These are phyloP conservation scores for Caenorhabditis brenneri DNA, from an alignment of 1,140 invertebrate species.

Conservation along the genomic window DNA sequence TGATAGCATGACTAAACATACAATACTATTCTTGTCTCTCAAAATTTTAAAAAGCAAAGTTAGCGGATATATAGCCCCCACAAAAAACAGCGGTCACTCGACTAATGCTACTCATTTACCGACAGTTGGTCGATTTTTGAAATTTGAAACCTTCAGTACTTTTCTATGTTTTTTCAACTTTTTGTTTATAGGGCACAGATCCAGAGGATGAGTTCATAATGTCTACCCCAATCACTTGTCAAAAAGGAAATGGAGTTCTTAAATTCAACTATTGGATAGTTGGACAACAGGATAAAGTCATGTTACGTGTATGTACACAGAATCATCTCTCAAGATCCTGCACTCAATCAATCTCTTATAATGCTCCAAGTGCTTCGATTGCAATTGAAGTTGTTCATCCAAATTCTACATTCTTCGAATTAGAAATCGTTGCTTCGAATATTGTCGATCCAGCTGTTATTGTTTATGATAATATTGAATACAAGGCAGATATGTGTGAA, in stretches of 20 bases:
- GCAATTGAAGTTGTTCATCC: slow-evolving; percentile 51
- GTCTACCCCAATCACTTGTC: slow-evolving; percentile 47
- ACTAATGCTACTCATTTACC: neutral
- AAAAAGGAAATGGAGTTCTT: slow-evolving; percentile 50
- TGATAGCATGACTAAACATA: too few relatives aligned
- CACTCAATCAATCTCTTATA: slow-evolving; percentile 40
- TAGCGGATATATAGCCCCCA: neutral
- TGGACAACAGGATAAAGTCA: slow-evolving; percentile 10
- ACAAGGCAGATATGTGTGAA: slow-evolving; percentile 50
- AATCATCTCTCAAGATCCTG: slow-evolving; percentile 41
- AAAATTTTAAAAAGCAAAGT: too few relatives aligned
- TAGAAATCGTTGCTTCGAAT: slow-evolving; percentile 50
- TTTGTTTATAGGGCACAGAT: slow-evolving; percentile 24
- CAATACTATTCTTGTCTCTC: too few relatives aligned
- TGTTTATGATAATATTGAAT: slow-evolving; percentile 48
- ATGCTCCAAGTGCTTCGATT: slow-evolving; percentile 12
- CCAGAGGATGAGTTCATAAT: slow-evolving; percentile 48
- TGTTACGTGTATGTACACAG: slow-evolving; percentile 47
- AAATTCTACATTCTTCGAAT: slow-evolving; percentile 48
- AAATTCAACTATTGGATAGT: slow-evolving; percentile 51
- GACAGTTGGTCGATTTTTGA: neutral
- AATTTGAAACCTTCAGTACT: slow-evolving; percentile 38
- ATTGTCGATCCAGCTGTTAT: slow-evolving; percentile 29
- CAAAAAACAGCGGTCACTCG: neutral
- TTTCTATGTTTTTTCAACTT: neutral